Percentiles rank a stretch among this genome's conserved stretches.
These are phyloP conservation scores for Drosophila picticornis DNA, from an alignment of 2,888 invertebrate genomes.

Conservation along the genomic window DNA sequence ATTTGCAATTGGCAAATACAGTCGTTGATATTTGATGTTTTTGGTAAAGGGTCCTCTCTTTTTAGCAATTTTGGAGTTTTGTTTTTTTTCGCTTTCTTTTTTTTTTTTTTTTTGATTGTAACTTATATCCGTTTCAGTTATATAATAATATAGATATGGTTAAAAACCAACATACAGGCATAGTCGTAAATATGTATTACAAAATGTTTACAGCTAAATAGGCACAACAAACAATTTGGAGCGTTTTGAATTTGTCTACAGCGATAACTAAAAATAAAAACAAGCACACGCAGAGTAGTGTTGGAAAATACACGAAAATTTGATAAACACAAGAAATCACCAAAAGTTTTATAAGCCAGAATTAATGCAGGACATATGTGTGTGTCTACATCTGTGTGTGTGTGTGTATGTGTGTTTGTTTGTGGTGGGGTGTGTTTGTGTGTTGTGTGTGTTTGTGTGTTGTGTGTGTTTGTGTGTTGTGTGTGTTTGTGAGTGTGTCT, in stretches of 20 bases:
- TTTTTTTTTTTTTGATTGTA: conserved; percentile 31
- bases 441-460: neutral
- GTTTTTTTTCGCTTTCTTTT: conserved; percentile 25
- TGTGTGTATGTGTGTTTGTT: conserved; percentile 1
- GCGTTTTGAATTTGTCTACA: conserved; percentile 44
- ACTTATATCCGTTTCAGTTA: conserved; percentile 56
- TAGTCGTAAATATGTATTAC: conserved; percentile 51
- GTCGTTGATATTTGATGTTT: conserved; percentile 43
- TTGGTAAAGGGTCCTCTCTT: conserved; percentile 80
- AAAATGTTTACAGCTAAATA: conserved; percentile 61
- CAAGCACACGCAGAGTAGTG: conserved; percentile 70
- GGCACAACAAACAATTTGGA: conserved; percentile 66
- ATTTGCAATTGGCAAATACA: conserved; percentile 52
- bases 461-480: conserved; percentile 18
- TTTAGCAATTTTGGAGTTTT: conserved; percentile 48
- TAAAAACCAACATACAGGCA: conserved; percentile 66
- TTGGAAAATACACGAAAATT: conserved; percentile 47
- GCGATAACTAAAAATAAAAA: conserved; percentile 45
- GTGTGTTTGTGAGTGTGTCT: conserved; percentile 18
- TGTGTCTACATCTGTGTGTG: neutral
- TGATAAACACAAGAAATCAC: conserved; percentile 43
- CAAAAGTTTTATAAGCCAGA: conserved; percentile 40
- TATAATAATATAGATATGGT: conserved; percentile 47
- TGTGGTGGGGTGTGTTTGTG: conserved; percentile 18
- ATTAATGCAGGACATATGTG: conserved; percentile 51